Base-by-base conservation (phyloP, 2,888 invertebrate genomes). In the Cerastis rubricosa region DNA sequence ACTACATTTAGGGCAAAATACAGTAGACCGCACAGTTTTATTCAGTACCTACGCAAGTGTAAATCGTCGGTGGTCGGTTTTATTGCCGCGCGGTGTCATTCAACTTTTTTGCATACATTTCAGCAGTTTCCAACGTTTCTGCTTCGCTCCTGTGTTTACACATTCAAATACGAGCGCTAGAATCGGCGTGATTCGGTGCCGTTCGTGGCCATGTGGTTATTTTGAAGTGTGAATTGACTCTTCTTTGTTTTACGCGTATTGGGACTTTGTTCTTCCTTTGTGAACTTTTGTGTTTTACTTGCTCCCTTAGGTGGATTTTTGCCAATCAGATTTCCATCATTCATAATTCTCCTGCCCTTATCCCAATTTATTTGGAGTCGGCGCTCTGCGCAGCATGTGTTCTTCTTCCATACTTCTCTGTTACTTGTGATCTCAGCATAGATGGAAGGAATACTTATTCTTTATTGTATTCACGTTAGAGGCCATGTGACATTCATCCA, bases 91-190 rank as follows among this genome's bases (percentile, higher is more conserved):
- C 63, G 61, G 71, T 85, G 80, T 87, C 87, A 87, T 85, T 87
- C 85, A 85, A 87, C 79, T 84, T 87, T 89, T 90, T 90, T 87
- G 87, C 88, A 86, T 88, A 86, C 85, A 88, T 89, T 89, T 83
- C 66, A 70, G 61, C 43, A 76, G 69, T 81, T 83, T 61, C 63
- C 63, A 74, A 25, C 74, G 54, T 72, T 77, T 45, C 17, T 29
- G 70, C 43, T 65, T 61, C 51, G 49, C 63, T 80, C 51, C 47
- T 66, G 66, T 78, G 68, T 83, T 87, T 81, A 77, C 75, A 84
- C 71, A 65, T 76, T 80, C 72, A 80, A 83, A 85, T 86, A 17
- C 47, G 72, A 75, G 64, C 49, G 74, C 71, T 79, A 47, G 69
- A 73, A 71, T 80, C 51, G 25, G 47, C 35, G 54, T 49, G 70